These are phyloP conservation scores for Leptogaster cylindrica DNA, from an alignment of 2,888 invertebrate species.

Conservation along the genomic window DNA sequence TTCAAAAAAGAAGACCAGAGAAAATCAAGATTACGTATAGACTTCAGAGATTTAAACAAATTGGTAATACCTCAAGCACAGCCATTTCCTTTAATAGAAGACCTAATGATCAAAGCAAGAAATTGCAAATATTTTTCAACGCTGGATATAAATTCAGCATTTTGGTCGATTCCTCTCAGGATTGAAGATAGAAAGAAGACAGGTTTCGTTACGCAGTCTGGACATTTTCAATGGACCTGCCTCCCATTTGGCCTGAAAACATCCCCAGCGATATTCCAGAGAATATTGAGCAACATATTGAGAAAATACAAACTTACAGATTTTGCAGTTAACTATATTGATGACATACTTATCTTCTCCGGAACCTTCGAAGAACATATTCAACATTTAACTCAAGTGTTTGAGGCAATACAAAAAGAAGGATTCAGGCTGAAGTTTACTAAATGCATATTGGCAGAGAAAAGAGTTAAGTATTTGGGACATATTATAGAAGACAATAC, in stretches of 20 bases:
- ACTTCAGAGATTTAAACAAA: conserved; percentile 48
- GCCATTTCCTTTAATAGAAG: conserved; percentile 41
- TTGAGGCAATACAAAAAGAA: conserved; percentile 47
- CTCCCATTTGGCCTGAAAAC: conserved; percentile 47
- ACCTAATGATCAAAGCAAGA: conserved; percentile 15
- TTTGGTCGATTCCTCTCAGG: conserved; percentile 46
- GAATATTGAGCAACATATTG: conserved; percentile 47
- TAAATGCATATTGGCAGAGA: conserved; percentile 41
- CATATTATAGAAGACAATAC: conserved; percentile 47
- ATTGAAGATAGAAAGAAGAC: not conserved
- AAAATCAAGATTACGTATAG: conserved; percentile 47
- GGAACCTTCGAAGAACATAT: conserved; percentile 33
- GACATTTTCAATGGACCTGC: conserved; percentile 49
- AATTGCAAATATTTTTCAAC: conserved; percentile 34
- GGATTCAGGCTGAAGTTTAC: conserved; percentile 47
- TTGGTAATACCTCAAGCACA: conserved; percentile 47
- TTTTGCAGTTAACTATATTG: conserved; percentile 48
- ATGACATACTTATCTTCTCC: conserved; percentile 48
- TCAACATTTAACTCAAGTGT: conserved; percentile 35
- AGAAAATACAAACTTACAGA: conserved; percentile 46
- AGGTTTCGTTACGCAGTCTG: conserved; percentile 44
- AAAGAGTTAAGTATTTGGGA: conserved; percentile 46
- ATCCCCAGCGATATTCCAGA: conserved; percentile 47
- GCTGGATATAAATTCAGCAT: conserved; percentile 47
- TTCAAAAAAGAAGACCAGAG: conserved; percentile 49